These are phyloP conservation scores for human DNA, from an alignment of 2,113 vertebrate genomes.

Conservation along the genomic window GRCh38 chr6:120326001-120326500, in stretches of 20 bases:
- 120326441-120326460: background rate
- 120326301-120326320: background rate
- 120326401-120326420: background rate
- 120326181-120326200: background rate
- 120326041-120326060: too few species aligned
- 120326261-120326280: background rate
- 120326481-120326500: background rate
- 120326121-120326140: background rate
- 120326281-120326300: background rate
- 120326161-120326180: background rate
- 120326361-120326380: background rate
- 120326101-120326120: background rate
- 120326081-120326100: background rate
- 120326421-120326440: background rate
- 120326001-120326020: too few species aligned
- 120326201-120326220: background rate
- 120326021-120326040: too few species aligned
- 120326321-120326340: background rate
- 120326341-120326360: background rate
- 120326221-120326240: background rate
- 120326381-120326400: background rate
- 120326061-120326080: background rate
- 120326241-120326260: background rate
- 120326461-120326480: background rate
- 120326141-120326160: background rate